Base-by-base conservation (phyloP, 2,888 invertebrate genomes). In the Drosophila lacicola region DNA sequence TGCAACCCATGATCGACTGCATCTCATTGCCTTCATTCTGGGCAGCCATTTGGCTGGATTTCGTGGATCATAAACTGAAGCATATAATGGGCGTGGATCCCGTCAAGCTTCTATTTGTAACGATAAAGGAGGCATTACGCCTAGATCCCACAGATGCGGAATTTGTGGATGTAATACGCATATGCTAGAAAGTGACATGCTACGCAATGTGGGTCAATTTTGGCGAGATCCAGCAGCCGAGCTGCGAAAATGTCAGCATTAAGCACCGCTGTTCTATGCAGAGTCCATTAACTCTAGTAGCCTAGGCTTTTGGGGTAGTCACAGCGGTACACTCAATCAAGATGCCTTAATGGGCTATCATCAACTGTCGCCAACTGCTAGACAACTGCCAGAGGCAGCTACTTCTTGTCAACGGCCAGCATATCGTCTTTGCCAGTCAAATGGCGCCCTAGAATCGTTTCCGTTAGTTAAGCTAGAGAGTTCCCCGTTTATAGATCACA, bases 141-240 rank as follows among this genome's bases (percentile, higher is more conserved):
- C 73, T 95, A 13, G 94, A 94, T 84, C 76, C 90, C 1, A 85
- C 83, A 0, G 95, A 95, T 82, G 95, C 94, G 0, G 91, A 93
- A 0, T 94, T 94, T 74, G 95, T 95, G 0, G 95, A 95, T 78
- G 93, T 94, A 0, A 92, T 95, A n/a, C 95, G 95, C 76, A 95
- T 83, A 93, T 93, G 0, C 74, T 94, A 49, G 91, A 93, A 60
- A 61, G 17, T 17, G 17, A 1, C 17, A 17, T 84, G 73, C 74
- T 94, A 10, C 93, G 93, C 62, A 66, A 17, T 1, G 17, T 17
- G 17, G 17, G 17, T 17, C 17, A 17, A 17, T 17, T 17, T 17
- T 17, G 17, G 17, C 17, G 17, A 17, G 17, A 17, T 17, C 17
- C 17, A 17, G 17, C 17, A 17, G 17, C 17, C 1, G 17, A 17